Evolutionary conservation across 2,888 invertebrate genomes (phyloP), one percentile per base, ranked within the genome.

Genomic region (Ectobius pallidus): DNA sequence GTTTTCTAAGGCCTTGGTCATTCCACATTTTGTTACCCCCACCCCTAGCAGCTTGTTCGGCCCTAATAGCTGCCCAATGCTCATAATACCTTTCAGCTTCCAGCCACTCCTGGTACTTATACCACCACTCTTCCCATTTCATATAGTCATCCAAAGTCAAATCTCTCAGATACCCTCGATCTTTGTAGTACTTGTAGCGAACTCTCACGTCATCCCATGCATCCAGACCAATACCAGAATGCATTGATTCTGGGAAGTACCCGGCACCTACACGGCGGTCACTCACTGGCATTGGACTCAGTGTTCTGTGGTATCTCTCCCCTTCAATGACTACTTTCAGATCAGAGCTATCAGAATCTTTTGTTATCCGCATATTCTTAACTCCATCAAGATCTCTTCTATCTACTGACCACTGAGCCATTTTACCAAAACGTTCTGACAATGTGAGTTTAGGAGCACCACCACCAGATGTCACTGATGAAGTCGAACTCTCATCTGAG

Each of bases 41-140:
- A 18, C 70, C 34, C n/a, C 67, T 4, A 14, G 73, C 52, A 25
- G 69, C 46, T 46, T 73, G 69, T 49, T 69, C 69, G 7, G 70
- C 73, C 16, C 68, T 46, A 3, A 73, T 9, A 18, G 73, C 74
- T 55, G 74, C 86, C 91, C 91, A 92, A 63, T 91, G 89, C 80
- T 91, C 91, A 82, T 91, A 92, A 34, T 90, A 91, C 55, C 92
- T 86, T 81, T 92, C 92, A n/a, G 91, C 88, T 77, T 94, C 94
- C 78, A 95, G 82, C 95, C 95, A 95, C 82, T 95, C 95, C 82
- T 95, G 94, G 82, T 95, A 95, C 79, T 92, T 91, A 85, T 95
- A 95, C 94, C 95, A 95, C 95, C 95, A 95, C 81, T 95, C 94
- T 83, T 95, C 95, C 95, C 95, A 95, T 82, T 95, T 95, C 75